Evolutionary conservation across 2,113 vertebrate species (phyloP), one percentile per base, ranked within the genome.

Genomic region (Nematolebias whitei): DNA sequence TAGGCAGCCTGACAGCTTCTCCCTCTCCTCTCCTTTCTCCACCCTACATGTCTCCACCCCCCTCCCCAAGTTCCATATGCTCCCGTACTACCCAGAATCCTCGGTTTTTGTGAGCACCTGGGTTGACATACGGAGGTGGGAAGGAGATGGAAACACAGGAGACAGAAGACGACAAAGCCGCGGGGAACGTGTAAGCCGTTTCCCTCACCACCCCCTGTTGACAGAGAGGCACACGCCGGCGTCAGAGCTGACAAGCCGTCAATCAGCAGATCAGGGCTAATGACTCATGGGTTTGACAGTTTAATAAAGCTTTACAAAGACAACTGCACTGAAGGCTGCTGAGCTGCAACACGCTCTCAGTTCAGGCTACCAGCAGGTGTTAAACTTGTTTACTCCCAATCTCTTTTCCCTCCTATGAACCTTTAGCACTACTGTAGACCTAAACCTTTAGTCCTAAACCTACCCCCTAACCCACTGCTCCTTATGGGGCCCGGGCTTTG

Each of bases 231-330:
- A 19, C 88, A 60, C 58, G 55, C 76, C 73, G 75, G 79, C 74
- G 80, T 84, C 83, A 82, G 55, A 72, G 74, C 85, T 86, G 87
- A 90, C 88, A 90, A 83, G 60, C 83, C 85, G 88, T 88, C 86
- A 87, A 84, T 89, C 86, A 83, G 51, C 68, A 80, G 74, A 87
- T 90, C 76, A 79, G 70, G 81, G 79, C 79, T 83, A 82, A 83
- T 87, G 82, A 88, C 85, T 90, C 58, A 79, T 68, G 68, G 66
- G 71, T 68, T 68, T 85, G 88, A 87, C 78, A 81, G 79, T 83
- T 86, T 78, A 84, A 84, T 87, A 85, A 86, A 80, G 83, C 57
- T 52, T 71, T 66, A 65, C 58, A 68, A 69, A 83, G 58, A 79
- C 32, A 69, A 78, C 67, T 47, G 61, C 64, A 74, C 76, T 53